These are phyloP conservation scores for Scrobipalpa costella DNA, from an alignment of 2,888 invertebrate species.

Conservation along the genomic window DNA sequence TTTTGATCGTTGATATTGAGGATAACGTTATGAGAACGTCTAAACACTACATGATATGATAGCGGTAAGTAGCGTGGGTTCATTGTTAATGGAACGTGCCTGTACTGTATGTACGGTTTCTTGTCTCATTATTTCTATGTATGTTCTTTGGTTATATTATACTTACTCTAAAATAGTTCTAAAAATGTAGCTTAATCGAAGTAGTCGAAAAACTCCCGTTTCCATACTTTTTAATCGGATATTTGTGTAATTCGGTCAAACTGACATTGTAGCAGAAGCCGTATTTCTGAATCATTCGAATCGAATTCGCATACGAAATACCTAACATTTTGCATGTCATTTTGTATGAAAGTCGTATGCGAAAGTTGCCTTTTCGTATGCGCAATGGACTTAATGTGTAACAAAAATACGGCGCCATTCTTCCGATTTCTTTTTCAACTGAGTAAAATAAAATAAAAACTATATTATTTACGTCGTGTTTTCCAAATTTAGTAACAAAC, in stretches of 20 bases:
- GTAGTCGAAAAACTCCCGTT: conserved; percentile 23
- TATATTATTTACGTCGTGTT: conserved; percentile 37
- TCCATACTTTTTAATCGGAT: conserved; percentile 29
- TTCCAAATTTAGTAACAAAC: conserved; percentile 56
- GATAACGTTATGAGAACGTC: conserved; percentile 30
- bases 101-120: neutral
- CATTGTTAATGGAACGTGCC: too few relatives aligned
- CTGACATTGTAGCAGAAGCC: neutral
- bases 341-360: too few relatives aligned
- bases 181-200: neutral
- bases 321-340: too few relatives aligned
- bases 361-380: too few relatives aligned
- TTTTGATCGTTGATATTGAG: conserved; percentile 29
- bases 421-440: conserved; percentile 22
- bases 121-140: neutral
- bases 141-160: neutral
- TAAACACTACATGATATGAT: conserved; percentile 31
- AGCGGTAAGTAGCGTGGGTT: conserved; percentile 33
- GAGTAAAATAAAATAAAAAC: neutral
- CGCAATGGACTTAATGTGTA: too few relatives aligned
- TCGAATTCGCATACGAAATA: too few relatives aligned
- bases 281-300: too few relatives aligned
- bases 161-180: neutral
- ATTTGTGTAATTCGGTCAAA: conserved; percentile 26
- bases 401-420: too few relatives aligned